Evolutionary conservation across 2,797 vertebrate genomes (phyloP).

Genomic region (Anolis apletophallus): DNA sequence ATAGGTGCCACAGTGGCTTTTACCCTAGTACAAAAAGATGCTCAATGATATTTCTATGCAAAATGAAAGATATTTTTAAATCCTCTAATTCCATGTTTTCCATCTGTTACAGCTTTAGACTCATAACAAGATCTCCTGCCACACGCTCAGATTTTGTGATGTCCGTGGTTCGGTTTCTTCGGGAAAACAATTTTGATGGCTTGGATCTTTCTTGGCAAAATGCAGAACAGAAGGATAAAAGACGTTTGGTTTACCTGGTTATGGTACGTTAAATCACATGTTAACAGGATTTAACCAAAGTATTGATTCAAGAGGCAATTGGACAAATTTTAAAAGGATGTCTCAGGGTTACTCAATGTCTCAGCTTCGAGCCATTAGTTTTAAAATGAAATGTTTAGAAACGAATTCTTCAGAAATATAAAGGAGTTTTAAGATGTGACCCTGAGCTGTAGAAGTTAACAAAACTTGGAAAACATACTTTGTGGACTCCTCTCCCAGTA

Average conservation of each 20-base stretch:
- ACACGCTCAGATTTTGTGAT: constrained; percentile 79
- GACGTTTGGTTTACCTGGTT: constrained; percentile 20
- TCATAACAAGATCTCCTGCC: constrained; percentile 41
- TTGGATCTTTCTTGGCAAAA: constrained; percentile 82
- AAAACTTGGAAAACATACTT: too few species aligned
- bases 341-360: not conserved
- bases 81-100: not conserved
- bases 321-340: not conserved
- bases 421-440: not conserved
- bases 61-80: too few species aligned
- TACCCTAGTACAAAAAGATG: not conserved
- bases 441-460: not conserved
- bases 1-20: not conserved
- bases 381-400: too few species aligned
- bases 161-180: constrained; percentile 79
- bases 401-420: not conserved
- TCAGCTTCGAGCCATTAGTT: not conserved
- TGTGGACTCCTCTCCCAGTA: too few species aligned
- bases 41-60: not conserved
- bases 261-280: constrained; percentile 22
- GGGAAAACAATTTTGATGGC: constrained; percentile 79
- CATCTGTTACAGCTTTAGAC: constrained; percentile 17
- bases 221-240: constrained; percentile 51
- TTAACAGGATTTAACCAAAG: not conserved
- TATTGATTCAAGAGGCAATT: not conserved